Evolutionary conservation across 2,888 invertebrate species (phyloP).

Genomic region (Melipona beecheii): DNA sequence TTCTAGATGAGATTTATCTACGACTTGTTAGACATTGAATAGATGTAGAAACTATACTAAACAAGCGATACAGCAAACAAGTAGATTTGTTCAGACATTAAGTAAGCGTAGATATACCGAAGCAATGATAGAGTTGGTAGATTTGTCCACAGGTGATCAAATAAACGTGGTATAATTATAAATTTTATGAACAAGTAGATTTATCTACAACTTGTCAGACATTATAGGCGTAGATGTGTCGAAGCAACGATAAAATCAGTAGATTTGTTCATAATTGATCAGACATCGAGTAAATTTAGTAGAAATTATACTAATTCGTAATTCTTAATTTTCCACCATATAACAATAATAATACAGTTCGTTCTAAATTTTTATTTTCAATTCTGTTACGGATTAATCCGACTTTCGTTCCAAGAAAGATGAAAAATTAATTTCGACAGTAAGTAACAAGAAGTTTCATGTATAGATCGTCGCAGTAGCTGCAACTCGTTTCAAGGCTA

Average conservation of each 20-base stretch:
- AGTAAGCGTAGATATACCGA: not conserved
- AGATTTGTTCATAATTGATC: not conserved
- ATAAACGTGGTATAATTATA: not conserved
- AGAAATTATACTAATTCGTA: not conserved
- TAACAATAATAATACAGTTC: not conserved
- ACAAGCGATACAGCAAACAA: no score
- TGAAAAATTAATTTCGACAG: not conserved
- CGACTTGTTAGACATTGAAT: no score
- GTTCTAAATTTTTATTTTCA: not conserved
- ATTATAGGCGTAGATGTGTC: not conserved
- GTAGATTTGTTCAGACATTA: not conserved
- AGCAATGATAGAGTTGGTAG: not conserved
- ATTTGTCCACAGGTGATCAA: not conserved
- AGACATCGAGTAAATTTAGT: not conserved
- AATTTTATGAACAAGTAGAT: not conserved
- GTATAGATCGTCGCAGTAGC: not conserved
- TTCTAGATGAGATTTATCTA: no score
- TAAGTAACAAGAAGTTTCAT: not conserved
- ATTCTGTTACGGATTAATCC: not conserved
- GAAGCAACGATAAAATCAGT: not conserved
- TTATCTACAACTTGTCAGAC: not conserved
- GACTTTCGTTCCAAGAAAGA: not conserved
- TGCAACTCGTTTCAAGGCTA: constrained; percentile 26
- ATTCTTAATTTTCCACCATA: not conserved
- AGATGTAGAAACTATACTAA: no score